Percentiles rank a stretch among this genome's conserved stretches.
Conservation (phyloP, 2,113 vertebrate species). For the Oxyruncus cristatus region DNA sequence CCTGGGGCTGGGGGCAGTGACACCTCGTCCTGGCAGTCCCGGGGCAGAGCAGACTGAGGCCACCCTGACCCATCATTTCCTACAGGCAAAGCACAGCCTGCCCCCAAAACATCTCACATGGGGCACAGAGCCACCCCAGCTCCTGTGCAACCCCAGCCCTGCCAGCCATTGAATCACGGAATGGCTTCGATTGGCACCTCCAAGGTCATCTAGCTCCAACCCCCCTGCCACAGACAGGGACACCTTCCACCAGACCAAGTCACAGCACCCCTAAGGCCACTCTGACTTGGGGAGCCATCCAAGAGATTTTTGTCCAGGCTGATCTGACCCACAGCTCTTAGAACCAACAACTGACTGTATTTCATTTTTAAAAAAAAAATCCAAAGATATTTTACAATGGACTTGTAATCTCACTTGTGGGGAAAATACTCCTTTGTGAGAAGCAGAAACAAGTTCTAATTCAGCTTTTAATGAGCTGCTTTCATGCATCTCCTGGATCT, state of each 20-base stretch:
- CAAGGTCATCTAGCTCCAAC: not conserved
- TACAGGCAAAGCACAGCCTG: not conserved
- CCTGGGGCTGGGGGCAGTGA: fast-evolving
- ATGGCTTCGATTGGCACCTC: not conserved
- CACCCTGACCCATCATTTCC: fast-evolving
- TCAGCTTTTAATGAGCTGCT: not conserved
- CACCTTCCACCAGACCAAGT: not conserved
- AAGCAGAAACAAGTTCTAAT: not conserved
- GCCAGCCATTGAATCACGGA: not conserved
- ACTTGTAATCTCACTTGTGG: not conserved
- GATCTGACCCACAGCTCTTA: not conserved
- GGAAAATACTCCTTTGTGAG: not conserved
- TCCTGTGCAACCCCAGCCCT: not conserved
- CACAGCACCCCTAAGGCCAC: not conserved
- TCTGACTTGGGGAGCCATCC: not conserved
- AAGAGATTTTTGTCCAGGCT: not conserved
- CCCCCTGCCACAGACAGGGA: not conserved
- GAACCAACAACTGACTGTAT: not conserved
- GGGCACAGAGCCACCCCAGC: not conserved
- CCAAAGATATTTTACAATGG: not conserved
- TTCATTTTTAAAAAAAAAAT: not conserved
- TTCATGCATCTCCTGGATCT: not conserved
- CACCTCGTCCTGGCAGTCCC: not conserved
- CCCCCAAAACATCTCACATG: fast-evolving
- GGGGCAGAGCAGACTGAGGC: not conserved